phyloP scores from a whole-genome alignment of 2,797 vertebrate species.

The Neosilurus hyrtlii region DNA sequence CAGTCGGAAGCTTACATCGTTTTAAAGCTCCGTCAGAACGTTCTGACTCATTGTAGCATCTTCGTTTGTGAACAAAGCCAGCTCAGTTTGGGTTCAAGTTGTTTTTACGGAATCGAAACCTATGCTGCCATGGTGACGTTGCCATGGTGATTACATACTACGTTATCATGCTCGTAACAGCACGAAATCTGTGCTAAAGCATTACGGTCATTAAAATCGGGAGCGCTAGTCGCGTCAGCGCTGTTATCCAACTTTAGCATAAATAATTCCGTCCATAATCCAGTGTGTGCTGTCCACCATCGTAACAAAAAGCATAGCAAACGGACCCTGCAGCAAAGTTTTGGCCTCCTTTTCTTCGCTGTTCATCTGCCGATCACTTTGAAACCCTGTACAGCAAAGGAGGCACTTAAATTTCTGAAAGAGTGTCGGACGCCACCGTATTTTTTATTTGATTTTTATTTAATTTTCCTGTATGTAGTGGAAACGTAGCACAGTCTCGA shows the following conservation, averaged over 20 bases:
- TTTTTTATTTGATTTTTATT: conserved; percentile 53
- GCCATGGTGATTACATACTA: neutral
- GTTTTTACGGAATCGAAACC: neutral
- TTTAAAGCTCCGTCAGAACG: neutral
- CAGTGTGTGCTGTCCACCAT: neutral
- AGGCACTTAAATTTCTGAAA: too few species aligned
- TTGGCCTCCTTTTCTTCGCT: neutral
- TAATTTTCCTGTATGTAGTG: conserved; percentile 69
- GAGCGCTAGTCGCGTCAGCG: neutral
- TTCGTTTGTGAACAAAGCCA: neutral
- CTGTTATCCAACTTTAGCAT: neutral
- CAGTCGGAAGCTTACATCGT: neutral
- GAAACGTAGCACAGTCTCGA: conserved; percentile 61
- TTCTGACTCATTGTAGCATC: too few species aligned
- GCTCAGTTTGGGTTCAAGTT: neutral
- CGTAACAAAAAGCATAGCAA: neutral
- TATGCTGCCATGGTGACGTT: too few species aligned
- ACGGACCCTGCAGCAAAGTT: neutral
- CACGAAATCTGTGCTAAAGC: neutral
- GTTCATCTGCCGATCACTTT: neutral
- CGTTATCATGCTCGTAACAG: neutral
- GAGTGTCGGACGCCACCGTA: conserved; percentile 25
- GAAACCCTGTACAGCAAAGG: neutral
- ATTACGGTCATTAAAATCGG: neutral
- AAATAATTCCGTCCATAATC: neutral